Percentiles rank a stretch among this genome's conserved stretches.
Conservation (phyloP, 2,888 invertebrate species). For the Ferrisia virgata region DNA sequence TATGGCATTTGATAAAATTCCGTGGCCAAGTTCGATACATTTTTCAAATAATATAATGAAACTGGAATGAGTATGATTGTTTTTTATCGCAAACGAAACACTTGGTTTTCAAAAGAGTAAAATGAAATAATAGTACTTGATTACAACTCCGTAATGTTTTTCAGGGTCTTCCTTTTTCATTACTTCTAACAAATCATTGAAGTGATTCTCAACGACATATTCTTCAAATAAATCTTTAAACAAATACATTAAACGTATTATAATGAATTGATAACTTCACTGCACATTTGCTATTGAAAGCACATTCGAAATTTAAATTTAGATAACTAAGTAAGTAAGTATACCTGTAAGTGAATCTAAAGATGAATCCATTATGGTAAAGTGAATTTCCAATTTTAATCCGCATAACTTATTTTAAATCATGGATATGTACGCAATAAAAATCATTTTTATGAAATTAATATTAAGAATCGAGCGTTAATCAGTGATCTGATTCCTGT, state of each 20-base stretch:
- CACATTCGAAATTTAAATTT: background rate
- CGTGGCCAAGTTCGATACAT: slow-evolving; percentile 65
- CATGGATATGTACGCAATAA: too few species aligned
- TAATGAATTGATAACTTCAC: background rate
- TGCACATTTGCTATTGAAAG: background rate
- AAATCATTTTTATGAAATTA: too few species aligned
- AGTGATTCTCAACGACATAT: slow-evolving; percentile 63
- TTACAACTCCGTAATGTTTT: slow-evolving; percentile 64
- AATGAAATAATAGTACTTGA: slow-evolving; percentile 60
- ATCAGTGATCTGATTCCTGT: too few species aligned
- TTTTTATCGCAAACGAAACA: background rate
- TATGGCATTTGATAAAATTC: slow-evolving; percentile 64
- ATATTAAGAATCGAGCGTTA: too few species aligned
- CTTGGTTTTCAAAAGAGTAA: too few species aligned
- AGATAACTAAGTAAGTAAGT: background rate
- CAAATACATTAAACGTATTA: background rate
- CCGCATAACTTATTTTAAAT: too few species aligned
- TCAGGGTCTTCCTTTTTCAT: slow-evolving; percentile 61
- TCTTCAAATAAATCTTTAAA: slow-evolving; percentile 52
- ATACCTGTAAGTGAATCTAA: background rate
- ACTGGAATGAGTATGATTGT: slow-evolving; percentile 57
- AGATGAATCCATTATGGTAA: background rate
- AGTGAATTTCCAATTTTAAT: background rate
- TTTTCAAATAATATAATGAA: slow-evolving; percentile 69
- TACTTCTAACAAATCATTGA: slow-evolving; percentile 62